phyloP scores from a whole-genome alignment of 2,113 vertebrate species.

The Hyaena hyaena region DNA sequence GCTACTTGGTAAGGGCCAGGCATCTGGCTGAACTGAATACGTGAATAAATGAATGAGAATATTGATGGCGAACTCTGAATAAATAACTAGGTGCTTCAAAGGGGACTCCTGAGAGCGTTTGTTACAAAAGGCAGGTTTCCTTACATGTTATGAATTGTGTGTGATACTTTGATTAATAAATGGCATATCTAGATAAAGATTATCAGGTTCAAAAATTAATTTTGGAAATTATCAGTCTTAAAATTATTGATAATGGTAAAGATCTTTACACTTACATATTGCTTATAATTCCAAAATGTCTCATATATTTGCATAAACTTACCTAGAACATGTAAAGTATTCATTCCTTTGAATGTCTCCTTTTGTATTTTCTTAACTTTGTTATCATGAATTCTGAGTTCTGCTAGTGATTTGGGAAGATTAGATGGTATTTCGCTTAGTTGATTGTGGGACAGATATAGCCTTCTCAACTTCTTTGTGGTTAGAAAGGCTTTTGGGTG shows the following conservation, averaged over 20 bases:
- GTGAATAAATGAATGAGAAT: not conserved
- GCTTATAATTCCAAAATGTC: constrained; percentile 48
- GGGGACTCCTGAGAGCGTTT: not conserved
- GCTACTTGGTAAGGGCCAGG: not conserved
- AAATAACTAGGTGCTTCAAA: not conserved
- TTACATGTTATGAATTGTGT: constrained; percentile 29
- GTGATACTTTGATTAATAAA: constrained; percentile 36
- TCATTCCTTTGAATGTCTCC: constrained; percentile 94
- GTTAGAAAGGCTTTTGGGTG: constrained; percentile 95
- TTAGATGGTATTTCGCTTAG: constrained; percentile 94
- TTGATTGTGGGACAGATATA: constrained; percentile 96
- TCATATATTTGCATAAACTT: constrained; percentile 72
- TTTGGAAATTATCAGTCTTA: constrained; percentile 29
- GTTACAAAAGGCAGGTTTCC: not conserved
- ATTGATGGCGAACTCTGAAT: not conserved
- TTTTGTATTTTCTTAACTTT: constrained; percentile 94
- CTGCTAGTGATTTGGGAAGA: constrained; percentile 93
- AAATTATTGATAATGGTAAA: not conserved
- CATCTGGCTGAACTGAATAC: not conserved
- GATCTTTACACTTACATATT: not conserved
- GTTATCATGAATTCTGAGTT: constrained; percentile 97
- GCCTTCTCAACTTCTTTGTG: constrained; percentile 91
- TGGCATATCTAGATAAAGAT: not conserved
- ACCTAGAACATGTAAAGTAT: constrained; percentile 96
- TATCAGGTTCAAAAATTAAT: constrained; percentile 11